These are phyloP conservation scores for Hippocampus comes DNA, from an alignment of 2,113 vertebrate genomes.

Conservation along the genomic window DNA sequence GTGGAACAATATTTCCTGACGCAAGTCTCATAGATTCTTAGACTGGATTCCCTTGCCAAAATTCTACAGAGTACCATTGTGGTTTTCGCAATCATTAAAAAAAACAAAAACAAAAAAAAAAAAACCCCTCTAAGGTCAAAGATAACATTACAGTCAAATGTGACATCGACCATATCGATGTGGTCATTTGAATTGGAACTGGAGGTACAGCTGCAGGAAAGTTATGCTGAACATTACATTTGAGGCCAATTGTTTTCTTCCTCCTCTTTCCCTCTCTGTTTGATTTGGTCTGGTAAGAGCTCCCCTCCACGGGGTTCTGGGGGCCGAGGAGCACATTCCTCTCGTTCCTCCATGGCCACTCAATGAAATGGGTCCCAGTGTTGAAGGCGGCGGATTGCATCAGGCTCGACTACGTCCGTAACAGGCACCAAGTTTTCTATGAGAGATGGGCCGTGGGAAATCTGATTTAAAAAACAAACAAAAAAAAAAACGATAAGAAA, in stretches of 20 bases:
- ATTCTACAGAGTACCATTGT: background rate
- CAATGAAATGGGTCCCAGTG: slow-evolving; percentile 35
- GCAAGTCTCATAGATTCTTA: background rate
- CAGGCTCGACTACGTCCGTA: slow-evolving; percentile 21
- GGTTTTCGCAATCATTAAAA: slow-evolving; percentile 15
- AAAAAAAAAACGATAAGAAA: slow-evolving; percentile 13
- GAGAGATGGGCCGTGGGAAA: slow-evolving; percentile 6
- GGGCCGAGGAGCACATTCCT: slow-evolving; percentile 51
- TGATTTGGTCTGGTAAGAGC: slow-evolving; percentile 47
- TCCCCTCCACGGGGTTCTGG: slow-evolving; percentile 39
- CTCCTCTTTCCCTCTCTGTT: slow-evolving; percentile 26
- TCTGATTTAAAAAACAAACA: slow-evolving; percentile 11
- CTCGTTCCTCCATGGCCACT: slow-evolving; percentile 44
- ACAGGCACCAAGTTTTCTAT: background rate
- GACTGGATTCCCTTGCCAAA: too few species aligned
- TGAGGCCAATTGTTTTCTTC: background rate
- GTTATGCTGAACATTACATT: background rate
- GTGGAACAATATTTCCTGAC: background rate
- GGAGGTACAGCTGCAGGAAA: background rate
- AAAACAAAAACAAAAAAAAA: too few species aligned
- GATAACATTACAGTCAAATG: background rate
- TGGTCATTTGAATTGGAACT: background rate
- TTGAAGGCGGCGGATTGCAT: slow-evolving; percentile 30
- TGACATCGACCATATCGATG: background rate
- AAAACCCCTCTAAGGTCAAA: background rate